A percentile compares a stretch with the other conserved stretches of the same genome.
Evolutionary conservation across 2,888 invertebrate species (phyloP).

Genomic region (Amphimallon solstitiale): DNA sequence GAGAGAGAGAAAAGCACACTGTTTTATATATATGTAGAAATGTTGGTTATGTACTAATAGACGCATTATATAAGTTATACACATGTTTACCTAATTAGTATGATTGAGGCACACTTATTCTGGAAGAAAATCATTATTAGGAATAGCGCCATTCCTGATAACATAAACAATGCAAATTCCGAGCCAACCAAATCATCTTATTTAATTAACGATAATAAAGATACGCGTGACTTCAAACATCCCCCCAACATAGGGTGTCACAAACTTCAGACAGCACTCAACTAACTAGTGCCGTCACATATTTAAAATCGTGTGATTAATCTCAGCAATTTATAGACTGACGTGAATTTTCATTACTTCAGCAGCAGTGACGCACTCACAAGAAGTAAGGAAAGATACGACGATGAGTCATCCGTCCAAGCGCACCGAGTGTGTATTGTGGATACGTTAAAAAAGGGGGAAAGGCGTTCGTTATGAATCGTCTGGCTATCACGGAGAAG

Average conservation of each 20-base stretch:
- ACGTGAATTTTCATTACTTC: conserved; percentile 28
- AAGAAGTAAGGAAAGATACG: conserved; percentile 6
- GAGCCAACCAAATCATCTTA: not conserved
- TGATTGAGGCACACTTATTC: too few relatives aligned
- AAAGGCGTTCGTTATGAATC: not conserved
- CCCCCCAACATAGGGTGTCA: conserved; percentile 9
- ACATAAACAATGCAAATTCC: too few relatives aligned
- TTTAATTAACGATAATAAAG: not conserved
- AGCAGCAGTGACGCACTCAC: conserved; percentile 17
- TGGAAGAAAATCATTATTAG: too few relatives aligned
- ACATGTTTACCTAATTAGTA: too few relatives aligned
- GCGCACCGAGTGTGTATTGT: conserved; percentile 19
- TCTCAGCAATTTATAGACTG: conserved; percentile 26
- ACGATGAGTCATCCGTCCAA: conserved; percentile 14
- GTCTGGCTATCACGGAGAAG: not conserved
- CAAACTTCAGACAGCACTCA: conserved; percentile 19
- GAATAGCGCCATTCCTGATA: too few relatives aligned
- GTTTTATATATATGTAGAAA: too few relatives aligned
- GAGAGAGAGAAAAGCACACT: too few relatives aligned
- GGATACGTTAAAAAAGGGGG: conserved; percentile 3
- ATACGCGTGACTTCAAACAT: conserved; percentile 1
- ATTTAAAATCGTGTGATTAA: conserved; percentile 27
- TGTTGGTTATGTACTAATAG: too few relatives aligned
- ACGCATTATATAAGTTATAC: too few relatives aligned
- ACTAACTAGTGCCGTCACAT: conserved; percentile 13